Conservation (phyloP, 2,113 vertebrate species). For the Oncorhynchus mykiss region DNA sequence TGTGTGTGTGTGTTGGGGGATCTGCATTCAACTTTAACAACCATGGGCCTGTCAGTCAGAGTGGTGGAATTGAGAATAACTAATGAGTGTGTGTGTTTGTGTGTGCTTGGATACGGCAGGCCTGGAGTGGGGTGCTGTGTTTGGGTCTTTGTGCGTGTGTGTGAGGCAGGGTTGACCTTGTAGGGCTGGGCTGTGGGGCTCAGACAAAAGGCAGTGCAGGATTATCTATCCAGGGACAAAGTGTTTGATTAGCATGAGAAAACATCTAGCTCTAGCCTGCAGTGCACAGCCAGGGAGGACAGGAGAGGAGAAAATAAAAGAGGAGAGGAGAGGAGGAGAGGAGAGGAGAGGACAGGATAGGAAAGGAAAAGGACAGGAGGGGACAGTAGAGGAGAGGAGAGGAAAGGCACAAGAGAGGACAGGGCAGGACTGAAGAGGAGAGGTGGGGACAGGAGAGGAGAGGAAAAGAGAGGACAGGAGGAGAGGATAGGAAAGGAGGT, state of each 20-base stretch:
- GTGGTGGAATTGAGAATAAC: conserved; percentile 65
- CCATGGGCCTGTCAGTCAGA: conserved; percentile 32
- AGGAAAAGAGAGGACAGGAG: conserved; percentile 66
- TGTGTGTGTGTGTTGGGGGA: conserved; percentile 8
- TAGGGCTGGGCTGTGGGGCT: conserved; percentile 73
- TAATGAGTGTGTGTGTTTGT: conserved; percentile 59
- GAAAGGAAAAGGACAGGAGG: too few species aligned
- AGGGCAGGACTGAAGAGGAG: too few species aligned
- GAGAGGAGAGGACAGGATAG: too few species aligned
- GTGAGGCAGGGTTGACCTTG: conserved; percentile 73
- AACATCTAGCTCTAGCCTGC: conserved; percentile 67
- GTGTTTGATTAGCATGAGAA: conserved; percentile 82
- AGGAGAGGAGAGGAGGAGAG: conserved; percentile 68
- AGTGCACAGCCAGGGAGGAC: conserved; percentile 59
- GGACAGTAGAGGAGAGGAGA: too few species aligned
- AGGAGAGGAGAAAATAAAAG: conserved; percentile 52
- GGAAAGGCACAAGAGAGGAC: too few species aligned
- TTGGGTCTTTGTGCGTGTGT: conserved; percentile 72
- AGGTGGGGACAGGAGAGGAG: too few species aligned
- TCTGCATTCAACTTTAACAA: conserved; percentile 48
- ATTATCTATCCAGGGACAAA: conserved; percentile 80
- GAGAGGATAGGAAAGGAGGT: conserved; percentile 7
- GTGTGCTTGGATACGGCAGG: conserved; percentile 13
- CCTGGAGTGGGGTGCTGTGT: conserved; percentile 59
- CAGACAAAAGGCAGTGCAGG: conserved; percentile 76